Evolutionary conservation across 2,888 invertebrate species (phyloP), one percentile per base, ranked within the genome.

Genomic region (Drepana falcataria): DNA sequence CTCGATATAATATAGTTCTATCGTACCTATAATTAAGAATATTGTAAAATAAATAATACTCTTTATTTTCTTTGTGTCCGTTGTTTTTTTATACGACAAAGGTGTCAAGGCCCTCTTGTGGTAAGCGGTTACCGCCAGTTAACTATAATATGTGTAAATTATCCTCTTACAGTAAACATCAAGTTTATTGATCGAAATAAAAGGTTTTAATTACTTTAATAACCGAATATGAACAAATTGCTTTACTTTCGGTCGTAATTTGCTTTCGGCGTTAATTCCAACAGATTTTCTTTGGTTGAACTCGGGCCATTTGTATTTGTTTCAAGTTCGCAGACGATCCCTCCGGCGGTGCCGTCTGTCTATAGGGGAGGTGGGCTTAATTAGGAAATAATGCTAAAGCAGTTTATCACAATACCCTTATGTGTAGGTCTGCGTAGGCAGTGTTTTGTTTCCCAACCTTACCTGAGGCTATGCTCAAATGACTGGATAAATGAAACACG

Each of bases 321-420:
- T 81, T 73, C 79, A 80, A 81, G 77, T 81, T 81, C 63, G 64
- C 69, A 73, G 75, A 68, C 74, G 64, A 66, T 78, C 84, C 87
- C 85, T 67, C 71, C 67, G 76, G 84, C 82, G 69, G 73, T 37
- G 73, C 77, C 73, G 74, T 77, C 73, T 73, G 74, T 77, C 73
- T 63, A 66, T 70, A 68, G 87, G 84, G 85, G 83, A 85, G 82
- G 84, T 85, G 79, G 76, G 83, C 83, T 88, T 89, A 90, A 90
- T 91, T 90, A 85, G 89, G 83, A 87, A 91, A 87, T 90, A 90
- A 90, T 88, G 83, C 83, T 77, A 77, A 77, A 81, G 78, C 90
- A 83, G 90, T 91, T 90, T 88, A 91, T 91, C 88, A 90, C 86
- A 78, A 81, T 78, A 73, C 79, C 81, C 79, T 78, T 71, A 59